phyloP scores from a whole-genome alignment of 2,888 invertebrate genomes.

The Scaptomyza parva region DNA sequence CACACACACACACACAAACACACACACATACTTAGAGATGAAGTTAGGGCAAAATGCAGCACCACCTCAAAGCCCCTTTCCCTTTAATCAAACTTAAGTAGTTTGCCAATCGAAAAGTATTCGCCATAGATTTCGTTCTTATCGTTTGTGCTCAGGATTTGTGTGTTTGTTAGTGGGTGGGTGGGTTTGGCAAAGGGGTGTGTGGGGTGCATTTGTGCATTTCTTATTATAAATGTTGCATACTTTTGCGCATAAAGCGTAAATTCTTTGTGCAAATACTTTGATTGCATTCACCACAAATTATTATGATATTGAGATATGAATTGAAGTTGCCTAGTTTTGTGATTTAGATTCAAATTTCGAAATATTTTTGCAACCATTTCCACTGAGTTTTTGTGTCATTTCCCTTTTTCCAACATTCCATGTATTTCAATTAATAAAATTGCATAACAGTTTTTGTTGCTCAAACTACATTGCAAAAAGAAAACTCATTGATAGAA shows the following conservation, averaged over 20 bases:
- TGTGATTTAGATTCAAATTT: constrained; percentile 32
- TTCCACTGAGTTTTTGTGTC: constrained; percentile 5
- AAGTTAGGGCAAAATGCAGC: constrained; percentile 54
- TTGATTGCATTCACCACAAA: constrained; percentile 31
- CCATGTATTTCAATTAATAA: constrained; percentile 53
- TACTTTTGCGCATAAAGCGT: constrained; percentile 67
- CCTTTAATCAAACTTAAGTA: constrained; percentile 43
- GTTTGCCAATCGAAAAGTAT: constrained; percentile 63
- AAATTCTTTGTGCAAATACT: constrained; percentile 40
- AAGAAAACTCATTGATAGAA: constrained; percentile 2
- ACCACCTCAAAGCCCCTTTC: not conserved
- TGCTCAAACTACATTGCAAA: constrained; percentile 1
- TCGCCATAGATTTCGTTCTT: constrained; percentile 64
- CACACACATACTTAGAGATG: not conserved
- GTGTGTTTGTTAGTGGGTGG: not conserved
- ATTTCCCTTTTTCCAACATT: not conserved
- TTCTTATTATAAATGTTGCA: constrained; percentile 57
- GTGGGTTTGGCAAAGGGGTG: not conserved
- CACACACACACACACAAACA: not conserved
- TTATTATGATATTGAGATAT: constrained; percentile 7
- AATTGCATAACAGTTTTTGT: constrained; percentile 54
- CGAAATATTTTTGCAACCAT: constrained; percentile 47
- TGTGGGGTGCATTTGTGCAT: too few species aligned
- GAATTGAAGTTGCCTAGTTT: constrained; percentile 10
- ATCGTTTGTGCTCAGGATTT: constrained; percentile 57